Conservation (phyloP, 2,888 invertebrate genomes). For the Stomorhina lunata region DNA sequence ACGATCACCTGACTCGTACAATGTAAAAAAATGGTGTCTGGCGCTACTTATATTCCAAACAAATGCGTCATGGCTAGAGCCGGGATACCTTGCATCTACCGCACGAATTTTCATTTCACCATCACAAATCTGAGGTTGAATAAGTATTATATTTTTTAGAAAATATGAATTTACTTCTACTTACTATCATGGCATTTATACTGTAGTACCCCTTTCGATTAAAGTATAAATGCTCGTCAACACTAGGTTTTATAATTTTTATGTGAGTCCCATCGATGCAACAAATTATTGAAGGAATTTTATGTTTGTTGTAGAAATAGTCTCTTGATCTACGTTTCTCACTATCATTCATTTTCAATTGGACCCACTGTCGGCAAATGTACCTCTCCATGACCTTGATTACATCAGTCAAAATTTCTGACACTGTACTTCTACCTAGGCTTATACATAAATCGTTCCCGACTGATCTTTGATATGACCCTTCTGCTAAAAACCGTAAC, state of each 20-base stretch:
- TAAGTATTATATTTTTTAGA: not conserved
- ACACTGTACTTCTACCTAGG: too few species aligned
- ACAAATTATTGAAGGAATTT: too few species aligned
- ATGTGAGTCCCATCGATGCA: not conserved
- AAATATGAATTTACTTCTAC: not conserved
- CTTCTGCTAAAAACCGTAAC: slow-evolving; percentile 2
- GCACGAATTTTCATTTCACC: not conserved
- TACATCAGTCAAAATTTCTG: not conserved
- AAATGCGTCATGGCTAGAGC: too few species aligned
- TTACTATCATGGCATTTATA: too few species aligned
- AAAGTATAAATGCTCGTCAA: not conserved
- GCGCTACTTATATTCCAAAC: too few species aligned
- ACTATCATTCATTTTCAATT: not conserved
- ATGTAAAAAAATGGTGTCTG: too few species aligned
- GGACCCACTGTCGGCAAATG: not conserved
- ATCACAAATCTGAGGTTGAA: not conserved
- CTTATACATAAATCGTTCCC: not conserved
- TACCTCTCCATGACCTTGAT: not conserved
- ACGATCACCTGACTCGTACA: too few species aligned
- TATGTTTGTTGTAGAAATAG: too few species aligned
- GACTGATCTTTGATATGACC: slow-evolving; percentile 5
- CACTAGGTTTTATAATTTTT: slow-evolving; percentile 1
- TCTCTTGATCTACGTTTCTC: too few species aligned
- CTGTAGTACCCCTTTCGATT: not conserved
- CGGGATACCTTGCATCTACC: not conserved